A percentile compares a stretch with the other conserved stretches of the same genome.
phyloP scores from a whole-genome alignment of 2,888 invertebrate genomes.

The Drosophila testacea region DNA sequence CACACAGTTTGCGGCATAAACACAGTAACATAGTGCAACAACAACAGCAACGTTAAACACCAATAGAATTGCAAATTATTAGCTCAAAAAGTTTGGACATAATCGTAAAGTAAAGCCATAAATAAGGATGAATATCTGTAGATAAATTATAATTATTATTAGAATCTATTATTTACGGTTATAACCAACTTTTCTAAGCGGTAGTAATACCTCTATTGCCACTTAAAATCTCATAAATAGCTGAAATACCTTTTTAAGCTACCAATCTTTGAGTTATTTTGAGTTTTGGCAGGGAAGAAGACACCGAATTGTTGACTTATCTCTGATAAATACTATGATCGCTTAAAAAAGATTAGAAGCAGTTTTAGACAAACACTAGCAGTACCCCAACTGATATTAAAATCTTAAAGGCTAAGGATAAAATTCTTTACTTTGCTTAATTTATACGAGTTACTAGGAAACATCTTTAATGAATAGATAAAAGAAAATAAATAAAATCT shows the following conservation, averaged over 20 bases:
- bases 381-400: neutral
- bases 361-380: neutral
- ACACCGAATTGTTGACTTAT: neutral
- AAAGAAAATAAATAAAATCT: too few relatives aligned
- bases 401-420: too few relatives aligned
- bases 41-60: constrained; percentile 5
- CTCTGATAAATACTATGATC: neutral
- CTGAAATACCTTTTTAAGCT: neutral
- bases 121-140: constrained; percentile 5
- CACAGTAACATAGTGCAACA: constrained; percentile 1
- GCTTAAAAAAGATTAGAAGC: neutral
- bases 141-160: constrained; percentile 6
- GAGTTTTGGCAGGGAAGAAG: neutral
- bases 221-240: constrained; percentile 5
- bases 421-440: neutral
- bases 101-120: constrained; percentile 7
- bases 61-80: constrained; percentile 21
- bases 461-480: too few relatives aligned
- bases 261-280: constrained; percentile 5
- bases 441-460: neutral
- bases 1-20: constrained; percentile 3
- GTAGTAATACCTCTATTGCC: constrained; percentile 1
- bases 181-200: constrained; percentile 3
- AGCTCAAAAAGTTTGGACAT: constrained; percentile 12
- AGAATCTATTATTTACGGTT: constrained; percentile 3